Evolutionary conservation across 2,888 invertebrate genomes (phyloP), one percentile per base, ranked within the genome.

Genomic region (Pseudococcus jackbeardsleyi): DNA sequence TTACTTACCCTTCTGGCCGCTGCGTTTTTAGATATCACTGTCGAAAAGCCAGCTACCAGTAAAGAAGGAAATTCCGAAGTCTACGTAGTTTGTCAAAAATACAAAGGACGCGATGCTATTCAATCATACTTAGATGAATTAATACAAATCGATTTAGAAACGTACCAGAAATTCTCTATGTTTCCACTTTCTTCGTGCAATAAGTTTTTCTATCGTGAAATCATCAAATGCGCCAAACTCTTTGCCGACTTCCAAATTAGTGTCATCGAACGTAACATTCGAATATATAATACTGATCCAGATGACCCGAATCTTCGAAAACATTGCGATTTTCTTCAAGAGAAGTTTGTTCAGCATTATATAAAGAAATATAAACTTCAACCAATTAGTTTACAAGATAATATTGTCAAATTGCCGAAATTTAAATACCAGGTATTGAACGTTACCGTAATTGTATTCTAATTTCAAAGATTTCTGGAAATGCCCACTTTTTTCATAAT

Each of bases 41-140:
- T 96, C 22, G 96, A 95, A 91, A 99, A 99, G 91, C 98, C 99
- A 0, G 95, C 94, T 0, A 96, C 97, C 0, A 98, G 98, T n/a
- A 96, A 97, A 91, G 95, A 96, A 91, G 98, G 98, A 9, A 99
- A 99, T 92, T 98, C 98, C 0, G 99, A 99, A 92, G 94, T 96
- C 0, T 99, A 99, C 91, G 93, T 97, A 0, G 92, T 98, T 46
- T 96, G 96, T 90, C 91, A 94, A 42, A 92, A 93, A 33, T 96
- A 93, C 91, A 88, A 89, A 72, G 89, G 89, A 17, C 50, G 84
- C 50, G 77, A 88, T 33, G 33, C 64, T 1, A 79, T 89, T 9
- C 88, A 88, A 89, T 86, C 89, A 1, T 89, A 59, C 92, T 92
- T 90, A 93, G 92, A 85, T 91, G 91, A 92, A 64, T 92, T 93